Evolutionary conservation across 1,140 invertebrate genomes (phyloP), one percentile per base, ranked within the genome.

Genomic region (Leptinotarsa defecta): DNA sequence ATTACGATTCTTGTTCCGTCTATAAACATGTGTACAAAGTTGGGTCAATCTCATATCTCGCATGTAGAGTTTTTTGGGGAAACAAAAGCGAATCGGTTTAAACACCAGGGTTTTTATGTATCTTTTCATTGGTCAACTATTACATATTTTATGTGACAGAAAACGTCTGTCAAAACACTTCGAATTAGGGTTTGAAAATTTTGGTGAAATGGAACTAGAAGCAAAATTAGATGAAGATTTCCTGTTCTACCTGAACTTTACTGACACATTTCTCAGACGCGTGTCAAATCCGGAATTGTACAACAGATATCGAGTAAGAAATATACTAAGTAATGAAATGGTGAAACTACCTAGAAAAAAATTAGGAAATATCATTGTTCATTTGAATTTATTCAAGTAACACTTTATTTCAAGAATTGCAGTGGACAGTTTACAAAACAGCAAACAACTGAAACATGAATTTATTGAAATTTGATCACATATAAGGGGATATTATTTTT

Each of bases 211-310:
- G 81, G 82, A 85, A 69, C 73, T 82, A 8, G 85, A 85, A 82
- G 80, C 81, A 19, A 84, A 83, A 80, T 76, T 87, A 27, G 86
- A 87, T 72, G 80, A 85, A 73, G 85, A 87, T 82, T 87, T 85
- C 65, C 76, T 86, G 1, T 85, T 86, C 64, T 86, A 86, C 73
- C 78, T 85, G 34, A 82, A 83, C 71, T 86, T 86, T 68, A 83
- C 83, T 2, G 83, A 81, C 63, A 82, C 79, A 17, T 86, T 82
- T 74, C 76, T 82, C 13, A 77, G 83, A 68, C 62, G 79, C 5
- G 72, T 78, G n/a, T n/a, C 57, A 15, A 75, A 79, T 43, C 71
- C 69, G 43, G 71, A 80, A 52, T 62, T 79, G 6, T 76, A 75
- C 24, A 63, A 65, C 20, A 78, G 61, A 64, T 76, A 67, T 69